Evolutionary conservation across 2,113 vertebrate species (phyloP).

Genomic region (Crotalus tigris): DNA sequence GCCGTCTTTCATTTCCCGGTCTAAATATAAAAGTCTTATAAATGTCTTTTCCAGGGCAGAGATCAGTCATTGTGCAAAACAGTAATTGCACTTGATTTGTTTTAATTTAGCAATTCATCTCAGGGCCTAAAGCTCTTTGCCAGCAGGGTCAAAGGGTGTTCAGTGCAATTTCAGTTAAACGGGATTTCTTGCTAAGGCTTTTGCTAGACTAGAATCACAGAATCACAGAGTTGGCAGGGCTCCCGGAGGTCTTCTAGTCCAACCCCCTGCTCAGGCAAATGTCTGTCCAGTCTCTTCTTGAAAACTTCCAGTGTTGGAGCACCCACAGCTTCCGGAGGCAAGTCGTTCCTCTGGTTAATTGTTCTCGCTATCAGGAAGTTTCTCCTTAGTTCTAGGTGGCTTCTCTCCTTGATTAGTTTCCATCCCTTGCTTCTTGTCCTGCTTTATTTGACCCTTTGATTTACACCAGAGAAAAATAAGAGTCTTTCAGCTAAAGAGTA

Average conservation of each 20-base stretch:
- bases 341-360: not conserved
- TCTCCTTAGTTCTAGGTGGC: not conserved
- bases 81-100: not conserved
- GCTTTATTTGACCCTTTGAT: too few relatives aligned
- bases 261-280: not conserved
- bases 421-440: too few relatives aligned
- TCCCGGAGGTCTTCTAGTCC: not conserved
- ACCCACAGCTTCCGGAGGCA: not conserved
- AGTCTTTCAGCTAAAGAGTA: too few relatives aligned
- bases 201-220: not conserved
- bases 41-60: not conserved
- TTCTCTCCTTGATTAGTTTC: not conserved
- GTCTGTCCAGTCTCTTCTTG: not conserved
- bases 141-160: not conserved
- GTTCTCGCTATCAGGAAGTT: not conserved
- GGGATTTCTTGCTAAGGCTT: not conserved
- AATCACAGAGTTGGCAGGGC: not conserved
- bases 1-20: not conserved
- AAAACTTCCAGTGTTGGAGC: not conserved
- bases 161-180: not conserved
- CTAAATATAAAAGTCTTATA: not conserved
- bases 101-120: not conserved
- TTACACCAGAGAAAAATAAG: too few relatives aligned
- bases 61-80: not conserved
- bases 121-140: not conserved